A percentile compares a stretch with the other conserved stretches of the same genome.
Conservation (phyloP, 2,888 invertebrate species). For the Lasioglossum morio region DNA sequence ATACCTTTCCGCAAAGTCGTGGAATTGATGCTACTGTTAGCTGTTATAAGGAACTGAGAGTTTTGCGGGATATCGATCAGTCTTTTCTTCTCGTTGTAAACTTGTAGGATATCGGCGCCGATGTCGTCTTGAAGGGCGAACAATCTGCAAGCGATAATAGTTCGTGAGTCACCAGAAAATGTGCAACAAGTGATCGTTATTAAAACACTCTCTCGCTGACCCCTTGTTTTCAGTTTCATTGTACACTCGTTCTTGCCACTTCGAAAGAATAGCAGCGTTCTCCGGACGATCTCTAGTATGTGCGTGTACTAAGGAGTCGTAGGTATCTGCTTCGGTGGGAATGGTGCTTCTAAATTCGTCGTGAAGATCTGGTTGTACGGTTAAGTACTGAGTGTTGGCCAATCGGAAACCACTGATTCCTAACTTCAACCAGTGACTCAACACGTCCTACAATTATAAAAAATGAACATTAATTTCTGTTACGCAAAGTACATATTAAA, state of each 20-base stretch:
- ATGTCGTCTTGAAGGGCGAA: constrained; percentile 79
- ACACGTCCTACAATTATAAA: constrained; percentile 85
- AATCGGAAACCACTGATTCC: constrained; percentile 94
- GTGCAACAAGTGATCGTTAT: not conserved
- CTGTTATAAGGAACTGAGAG: constrained; percentile 74
- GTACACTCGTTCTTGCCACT: constrained; percentile 88
- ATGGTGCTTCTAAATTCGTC: constrained; percentile 85
- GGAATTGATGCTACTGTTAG: constrained; percentile 71
- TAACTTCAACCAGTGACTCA: constrained; percentile 89
- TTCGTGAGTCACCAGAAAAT: not conserved
- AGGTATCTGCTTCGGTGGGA: constrained; percentile 84
- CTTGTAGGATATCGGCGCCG: constrained; percentile 73
- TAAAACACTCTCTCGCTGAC: constrained; percentile 56
- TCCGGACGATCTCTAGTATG: constrained; percentile 88
- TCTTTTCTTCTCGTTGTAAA: constrained; percentile 75
- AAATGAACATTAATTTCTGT: not conserved
- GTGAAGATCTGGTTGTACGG: constrained; percentile 86
- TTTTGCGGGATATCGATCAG: constrained; percentile 80
- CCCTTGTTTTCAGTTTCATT: constrained; percentile 86
- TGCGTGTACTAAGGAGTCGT: constrained; percentile 88
- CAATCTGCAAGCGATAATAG: constrained; percentile 67
- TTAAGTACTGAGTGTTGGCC: constrained; percentile 88
- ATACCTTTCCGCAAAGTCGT: constrained; percentile 69
- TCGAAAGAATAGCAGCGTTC: constrained; percentile 87
- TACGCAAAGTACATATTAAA: not conserved